Conservation (phyloP, 2,888 invertebrate species). For the Macrosoma leucophasiata region DNA sequence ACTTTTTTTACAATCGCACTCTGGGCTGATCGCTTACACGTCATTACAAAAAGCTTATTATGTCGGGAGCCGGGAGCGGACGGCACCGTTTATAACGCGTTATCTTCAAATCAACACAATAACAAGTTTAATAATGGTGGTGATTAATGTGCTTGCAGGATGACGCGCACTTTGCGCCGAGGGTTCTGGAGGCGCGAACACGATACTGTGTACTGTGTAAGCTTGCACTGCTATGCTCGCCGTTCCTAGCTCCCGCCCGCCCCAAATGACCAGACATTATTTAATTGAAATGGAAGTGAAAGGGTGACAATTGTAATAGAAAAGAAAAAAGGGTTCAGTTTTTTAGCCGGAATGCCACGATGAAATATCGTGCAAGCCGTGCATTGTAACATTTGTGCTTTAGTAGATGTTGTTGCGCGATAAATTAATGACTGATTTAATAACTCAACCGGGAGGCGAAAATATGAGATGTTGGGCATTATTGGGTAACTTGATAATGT, state of each 20-base stretch:
- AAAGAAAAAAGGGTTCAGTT: slow-evolving; percentile 69
- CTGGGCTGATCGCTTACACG: slow-evolving; percentile 57
- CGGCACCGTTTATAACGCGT: slow-evolving; percentile 73
- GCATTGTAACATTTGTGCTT: slow-evolving; percentile 69
- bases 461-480: too few species aligned
- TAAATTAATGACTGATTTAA: slow-evolving; percentile 33
- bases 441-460: too few species aligned
- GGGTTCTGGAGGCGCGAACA: slow-evolving; percentile 61
- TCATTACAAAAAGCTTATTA: slow-evolving; percentile 71
- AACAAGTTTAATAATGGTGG: slow-evolving; percentile 72
- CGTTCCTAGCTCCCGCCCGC: slow-evolving; percentile 38
- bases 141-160: slow-evolving; percentile 73
- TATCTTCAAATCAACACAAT: slow-evolving; percentile 74
- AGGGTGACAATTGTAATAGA: slow-evolving; percentile 75
- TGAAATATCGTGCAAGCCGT: slow-evolving; percentile 73
- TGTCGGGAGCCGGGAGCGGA: slow-evolving; percentile 62
- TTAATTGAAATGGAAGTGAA: slow-evolving; percentile 73
- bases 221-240: slow-evolving; percentile 19
- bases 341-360: slow-evolving; percentile 59
- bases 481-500: too few species aligned
- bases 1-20: slow-evolving; percentile 50
- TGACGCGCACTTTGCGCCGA: slow-evolving; percentile 66
- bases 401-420: slow-evolving; percentile 38
- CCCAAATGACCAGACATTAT: slow-evolving; percentile 76
- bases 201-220: slow-evolving; percentile 29